Evolutionary conservation across 2,797 vertebrate genomes (phyloP), one percentile per base, ranked within the genome.

Genomic region (Acrossocheilus fasciatus): DNA sequence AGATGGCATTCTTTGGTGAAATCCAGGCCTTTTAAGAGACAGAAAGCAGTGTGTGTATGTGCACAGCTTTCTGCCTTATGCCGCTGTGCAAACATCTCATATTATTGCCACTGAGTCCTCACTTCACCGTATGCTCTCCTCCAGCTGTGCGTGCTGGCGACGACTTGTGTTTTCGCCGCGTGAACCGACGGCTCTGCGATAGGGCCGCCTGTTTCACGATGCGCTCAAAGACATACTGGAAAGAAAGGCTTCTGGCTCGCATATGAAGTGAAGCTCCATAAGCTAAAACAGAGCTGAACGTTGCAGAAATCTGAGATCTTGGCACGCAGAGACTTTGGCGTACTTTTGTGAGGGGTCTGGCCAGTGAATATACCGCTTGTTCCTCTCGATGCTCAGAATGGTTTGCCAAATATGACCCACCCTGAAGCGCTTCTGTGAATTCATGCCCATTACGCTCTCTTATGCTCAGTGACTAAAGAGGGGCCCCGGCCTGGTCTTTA

Each of bases 381-480:
- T 86, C 85, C 57, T 77, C 30, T 73, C 64, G 26, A 34, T 88
- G 85, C 82, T 85, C 11, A 70, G 82, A 87, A 85, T 52, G 57
- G 36, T 54, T 62, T 72, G 85, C 75, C 74, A 86, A 83, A 87
- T 52, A 72, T 57, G 85, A 82, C 76, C 85, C 89, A 86, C 79
- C 86, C 80, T 83, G 82, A 83, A 30, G 89, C 84, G 78, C 87
- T 90, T 52, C 88, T 75, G 83, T 92, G 92, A 94, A 93, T 92
- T 94, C 93, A 93, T 91, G 82, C 86, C 90, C 68, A 90, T 81
- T 91, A 90, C 88, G 50, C 87, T 90, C 86, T 87, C 91, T 90
- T 89, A 92, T 91, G 92, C 90, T 91, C 92, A 93, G 89, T 92
- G 86, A 91, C 88, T 91, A 92, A 92, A 93, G 94, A 93, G 92